These are phyloP conservation scores for Theristicus caerulescens DNA, from an alignment of 2,113 vertebrate species.

Conservation along the genomic window DNA sequence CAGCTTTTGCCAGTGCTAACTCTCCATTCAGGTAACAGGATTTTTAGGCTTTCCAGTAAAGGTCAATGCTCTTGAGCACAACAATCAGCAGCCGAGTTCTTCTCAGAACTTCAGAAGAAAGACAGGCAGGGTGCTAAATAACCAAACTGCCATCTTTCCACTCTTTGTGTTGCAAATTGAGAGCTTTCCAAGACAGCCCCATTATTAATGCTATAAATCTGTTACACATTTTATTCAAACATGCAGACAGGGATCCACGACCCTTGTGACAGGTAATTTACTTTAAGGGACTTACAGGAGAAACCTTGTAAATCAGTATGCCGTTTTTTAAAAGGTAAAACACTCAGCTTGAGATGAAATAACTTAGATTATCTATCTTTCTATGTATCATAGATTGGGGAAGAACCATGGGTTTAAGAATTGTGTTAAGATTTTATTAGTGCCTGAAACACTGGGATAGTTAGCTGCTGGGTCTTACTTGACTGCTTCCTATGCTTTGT, in stretches of 20 bases:
- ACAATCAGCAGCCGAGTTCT: not conserved
- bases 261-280: conserved; percentile 54
- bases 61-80: not conserved
- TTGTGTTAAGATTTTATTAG: not conserved
- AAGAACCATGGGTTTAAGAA: not conserved
- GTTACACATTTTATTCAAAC: conserved; percentile 40
- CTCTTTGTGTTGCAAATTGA: conserved; percentile 33
- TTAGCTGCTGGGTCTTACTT: not conserved
- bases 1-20: not conserved
- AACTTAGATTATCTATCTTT: not conserved
- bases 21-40: not conserved
- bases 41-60: not conserved
- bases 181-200: conserved; percentile 41
- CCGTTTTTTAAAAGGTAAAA: not conserved
- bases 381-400: not conserved
- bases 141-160: not conserved
- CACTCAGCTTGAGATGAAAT: not conserved
- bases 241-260: conserved; percentile 37
- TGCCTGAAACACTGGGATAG: not conserved
- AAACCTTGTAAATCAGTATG: conserved; percentile 62
- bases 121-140: conserved; percentile 14
- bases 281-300: conserved; percentile 38
- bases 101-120: not conserved
- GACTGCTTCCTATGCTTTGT: not conserved
- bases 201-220: conserved; percentile 60